phyloP scores from a whole-genome alignment of 2,113 vertebrate species.

The Nematolebias whitei region DNA sequence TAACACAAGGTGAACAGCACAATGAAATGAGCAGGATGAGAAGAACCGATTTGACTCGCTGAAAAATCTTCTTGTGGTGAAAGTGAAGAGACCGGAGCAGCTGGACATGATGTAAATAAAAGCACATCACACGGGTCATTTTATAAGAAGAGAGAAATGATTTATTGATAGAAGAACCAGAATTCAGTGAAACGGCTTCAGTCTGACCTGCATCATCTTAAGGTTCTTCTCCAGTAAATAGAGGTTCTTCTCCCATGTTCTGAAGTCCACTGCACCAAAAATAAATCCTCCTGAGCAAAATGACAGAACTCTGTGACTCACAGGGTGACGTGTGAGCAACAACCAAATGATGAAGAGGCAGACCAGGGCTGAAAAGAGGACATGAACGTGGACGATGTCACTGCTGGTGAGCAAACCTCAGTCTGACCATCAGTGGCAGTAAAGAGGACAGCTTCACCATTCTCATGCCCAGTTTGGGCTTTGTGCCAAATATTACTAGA shows the following conservation, averaged over 20 bases:
- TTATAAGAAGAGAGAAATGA: neutral
- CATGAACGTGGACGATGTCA: constrained; percentile 51
- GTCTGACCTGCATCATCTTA: no score
- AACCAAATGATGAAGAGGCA: constrained; percentile 31
- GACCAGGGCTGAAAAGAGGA: constrained; percentile 1
- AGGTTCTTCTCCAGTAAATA: no score
- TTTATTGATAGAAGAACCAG: neutral
- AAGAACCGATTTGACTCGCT: no score
- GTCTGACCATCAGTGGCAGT: neutral
- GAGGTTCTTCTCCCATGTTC: neutral
- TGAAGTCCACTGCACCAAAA: neutral
- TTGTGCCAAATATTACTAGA: neutral
- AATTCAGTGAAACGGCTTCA: no score
- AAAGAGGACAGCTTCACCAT: no score
- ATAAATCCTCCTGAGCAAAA: neutral
- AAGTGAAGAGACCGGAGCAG: no score
- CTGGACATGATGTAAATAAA: no score
- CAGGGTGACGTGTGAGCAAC: constrained; percentile 49
- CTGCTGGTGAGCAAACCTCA: constrained; percentile 23
- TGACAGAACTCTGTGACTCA: constrained; percentile 50
- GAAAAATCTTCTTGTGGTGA: no score
- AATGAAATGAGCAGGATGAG: no score
- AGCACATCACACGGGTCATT: no score
- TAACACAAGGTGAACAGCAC: no score
- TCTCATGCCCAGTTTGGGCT: neutral